Evolutionary conservation across 2,888 invertebrate genomes (phyloP).

Genomic region (Mylabris sibirica): DNA sequence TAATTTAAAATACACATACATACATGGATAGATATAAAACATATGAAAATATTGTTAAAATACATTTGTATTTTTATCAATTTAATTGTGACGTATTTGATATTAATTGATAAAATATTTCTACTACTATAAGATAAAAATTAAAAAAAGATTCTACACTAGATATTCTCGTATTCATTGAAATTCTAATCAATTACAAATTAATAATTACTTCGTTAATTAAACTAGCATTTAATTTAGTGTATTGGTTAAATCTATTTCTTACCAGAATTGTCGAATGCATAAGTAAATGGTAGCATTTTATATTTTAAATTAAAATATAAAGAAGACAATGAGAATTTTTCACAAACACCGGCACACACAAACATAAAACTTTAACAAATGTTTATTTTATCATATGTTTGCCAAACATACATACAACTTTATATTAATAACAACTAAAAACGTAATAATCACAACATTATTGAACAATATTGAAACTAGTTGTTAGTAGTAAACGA

Average conservation of each 20-base stretch:
- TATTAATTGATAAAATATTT: slow-evolving; percentile 1
- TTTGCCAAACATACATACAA: slow-evolving; percentile 27
- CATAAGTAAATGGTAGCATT: background rate
- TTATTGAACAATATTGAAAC: slow-evolving; percentile 22
- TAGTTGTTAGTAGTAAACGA: slow-evolving; percentile 20
- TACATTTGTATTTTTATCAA: background rate
- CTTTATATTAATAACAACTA: slow-evolving; percentile 23
- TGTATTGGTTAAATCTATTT: background rate
- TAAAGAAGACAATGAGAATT: background rate
- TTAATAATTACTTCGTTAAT: no score
- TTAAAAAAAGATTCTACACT: background rate
- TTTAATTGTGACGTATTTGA: background rate
- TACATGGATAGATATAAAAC: no score
- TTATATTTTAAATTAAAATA: background rate
- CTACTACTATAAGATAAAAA: background rate
- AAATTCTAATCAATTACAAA: no score
- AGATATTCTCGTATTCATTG: no score
- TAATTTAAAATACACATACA: background rate
- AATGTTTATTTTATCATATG: slow-evolving; percentile 34
- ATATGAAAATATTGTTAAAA: background rate
- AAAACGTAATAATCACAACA: slow-evolving; percentile 22
- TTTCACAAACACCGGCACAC: background rate
- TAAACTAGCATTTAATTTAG: no score
- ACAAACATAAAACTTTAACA: slow-evolving; percentile 12
- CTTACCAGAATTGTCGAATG: background rate